Evolutionary conservation across 2,888 invertebrate genomes (phyloP).

Genomic region (Yponomeuta cagnagella): DNA sequence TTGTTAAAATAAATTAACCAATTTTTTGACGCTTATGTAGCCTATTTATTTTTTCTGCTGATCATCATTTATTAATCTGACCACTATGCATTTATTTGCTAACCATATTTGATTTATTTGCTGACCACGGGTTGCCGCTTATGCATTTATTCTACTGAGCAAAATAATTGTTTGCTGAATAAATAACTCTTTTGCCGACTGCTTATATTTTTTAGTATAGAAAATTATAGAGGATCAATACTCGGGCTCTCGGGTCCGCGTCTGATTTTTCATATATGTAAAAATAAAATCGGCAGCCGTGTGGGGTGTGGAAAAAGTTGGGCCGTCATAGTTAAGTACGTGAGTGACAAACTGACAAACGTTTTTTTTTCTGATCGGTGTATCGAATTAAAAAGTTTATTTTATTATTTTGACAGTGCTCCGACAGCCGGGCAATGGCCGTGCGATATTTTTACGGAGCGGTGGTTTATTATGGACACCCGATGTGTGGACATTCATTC

Average conservation of each 20-base stretch:
- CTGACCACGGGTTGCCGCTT: no score
- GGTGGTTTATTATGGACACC: not conserved
- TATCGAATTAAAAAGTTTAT: conserved; percentile 10
- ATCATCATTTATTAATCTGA: no score
- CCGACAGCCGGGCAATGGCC: not conserved
- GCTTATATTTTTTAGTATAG: not conserved
- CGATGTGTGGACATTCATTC: not conserved
- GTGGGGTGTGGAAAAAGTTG: conserved; percentile 3
- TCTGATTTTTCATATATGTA: conserved; percentile 3
- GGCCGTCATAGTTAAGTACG: not conserved
- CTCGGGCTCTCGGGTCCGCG: not conserved
- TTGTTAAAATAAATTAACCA: no score
- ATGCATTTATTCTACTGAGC: no score
- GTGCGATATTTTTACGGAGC: not conserved
- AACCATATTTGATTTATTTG: no score
- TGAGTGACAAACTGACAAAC: conserved; percentile 8
- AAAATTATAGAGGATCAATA: not conserved
- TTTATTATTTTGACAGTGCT: conserved; percentile 7
- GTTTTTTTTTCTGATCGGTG: conserved; percentile 6
- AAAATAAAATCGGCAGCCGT: not conserved
- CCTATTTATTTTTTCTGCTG: no score
- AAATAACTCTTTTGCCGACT: no score
- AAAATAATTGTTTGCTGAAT: no score
- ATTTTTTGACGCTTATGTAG: no score
- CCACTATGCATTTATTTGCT: no score